Evolutionary conservation across 2,113 vertebrate species (phyloP).

Genomic region (Glareola pratincola): DNA sequence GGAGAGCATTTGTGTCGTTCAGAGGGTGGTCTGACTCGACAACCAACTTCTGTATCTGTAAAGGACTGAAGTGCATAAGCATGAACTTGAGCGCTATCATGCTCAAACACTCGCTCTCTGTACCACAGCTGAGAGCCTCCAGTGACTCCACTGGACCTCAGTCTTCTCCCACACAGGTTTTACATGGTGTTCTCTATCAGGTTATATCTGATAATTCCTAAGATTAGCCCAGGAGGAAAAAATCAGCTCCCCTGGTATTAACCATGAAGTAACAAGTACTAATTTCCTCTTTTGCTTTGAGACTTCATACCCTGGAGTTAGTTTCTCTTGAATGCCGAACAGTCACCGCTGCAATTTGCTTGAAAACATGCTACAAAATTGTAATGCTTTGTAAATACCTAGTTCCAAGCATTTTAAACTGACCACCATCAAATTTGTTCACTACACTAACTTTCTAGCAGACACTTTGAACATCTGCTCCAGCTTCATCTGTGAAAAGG

Average conservation of each 20-base stretch:
- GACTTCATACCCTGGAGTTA: neutral
- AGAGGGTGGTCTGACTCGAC: conserved; percentile 35
- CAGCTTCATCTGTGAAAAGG: neutral
- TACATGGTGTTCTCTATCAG: neutral
- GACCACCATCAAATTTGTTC: neutral
- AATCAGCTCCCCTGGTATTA: neutral
- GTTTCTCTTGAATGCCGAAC: neutral
- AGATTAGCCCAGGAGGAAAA: neutral
- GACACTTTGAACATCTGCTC: neutral
- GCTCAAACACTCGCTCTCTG: neutral
- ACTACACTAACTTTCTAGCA: neutral
- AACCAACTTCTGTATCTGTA: neutral
- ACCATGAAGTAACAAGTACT: neutral
- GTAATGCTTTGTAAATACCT: neutral
- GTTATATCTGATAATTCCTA: neutral
- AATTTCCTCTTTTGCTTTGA: neutral
- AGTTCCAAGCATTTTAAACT: neutral
- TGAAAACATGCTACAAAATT: neutral
- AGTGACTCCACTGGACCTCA: neutral
- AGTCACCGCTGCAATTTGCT: neutral
- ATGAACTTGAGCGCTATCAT: neutral
- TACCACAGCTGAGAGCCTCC: neutral
- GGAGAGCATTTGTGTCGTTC: neutral
- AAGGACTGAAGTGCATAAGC: neutral
- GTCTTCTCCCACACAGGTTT: neutral